Percentiles rank a stretch among this genome's conserved stretches.
phyloP scores from a whole-genome alignment of 1,140 invertebrate genomes.

The Atta cephalotes region DNA sequence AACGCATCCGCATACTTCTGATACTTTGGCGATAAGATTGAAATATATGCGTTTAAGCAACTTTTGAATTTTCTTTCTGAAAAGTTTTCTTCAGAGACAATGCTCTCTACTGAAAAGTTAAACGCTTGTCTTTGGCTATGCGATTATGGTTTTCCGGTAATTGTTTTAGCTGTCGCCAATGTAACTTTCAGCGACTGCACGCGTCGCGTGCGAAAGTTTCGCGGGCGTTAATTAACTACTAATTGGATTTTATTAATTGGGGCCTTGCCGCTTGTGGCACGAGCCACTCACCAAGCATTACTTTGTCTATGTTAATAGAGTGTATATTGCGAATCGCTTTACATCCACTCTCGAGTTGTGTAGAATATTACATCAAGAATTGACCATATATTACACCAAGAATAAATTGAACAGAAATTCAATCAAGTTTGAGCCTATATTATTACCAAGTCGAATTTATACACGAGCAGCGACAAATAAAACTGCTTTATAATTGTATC shows the following conservation, averaged over 20 bases:
- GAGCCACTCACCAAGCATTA: background rate
- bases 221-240: constrained; percentile 55
- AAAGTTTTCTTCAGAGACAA: background rate
- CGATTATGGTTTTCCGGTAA: constrained; percentile 49
- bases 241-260: constrained; percentile 61
- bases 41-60: constrained; percentile 1
- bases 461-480: background rate
- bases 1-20: background rate
- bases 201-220: constrained; percentile 11
- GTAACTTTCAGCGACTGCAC: constrained; percentile 48
- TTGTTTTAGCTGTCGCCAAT: constrained; percentile 54
- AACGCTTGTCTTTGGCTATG: constrained; percentile 38
- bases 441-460: background rate
- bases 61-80: background rate
- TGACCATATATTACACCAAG: background rate
- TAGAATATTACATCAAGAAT: constrained; percentile 9
- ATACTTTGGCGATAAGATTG: background rate
- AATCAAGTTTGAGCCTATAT: background rate
- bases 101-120: constrained; percentile 41
- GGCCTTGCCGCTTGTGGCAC: constrained; percentile 12
- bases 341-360: background rate
- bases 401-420: background rate
- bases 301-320: constrained; percentile 55
- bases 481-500: background rate
- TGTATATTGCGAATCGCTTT: background rate